Conservation (phyloP, 2,113 vertebrate species). For the Xerus inauris region DNA sequence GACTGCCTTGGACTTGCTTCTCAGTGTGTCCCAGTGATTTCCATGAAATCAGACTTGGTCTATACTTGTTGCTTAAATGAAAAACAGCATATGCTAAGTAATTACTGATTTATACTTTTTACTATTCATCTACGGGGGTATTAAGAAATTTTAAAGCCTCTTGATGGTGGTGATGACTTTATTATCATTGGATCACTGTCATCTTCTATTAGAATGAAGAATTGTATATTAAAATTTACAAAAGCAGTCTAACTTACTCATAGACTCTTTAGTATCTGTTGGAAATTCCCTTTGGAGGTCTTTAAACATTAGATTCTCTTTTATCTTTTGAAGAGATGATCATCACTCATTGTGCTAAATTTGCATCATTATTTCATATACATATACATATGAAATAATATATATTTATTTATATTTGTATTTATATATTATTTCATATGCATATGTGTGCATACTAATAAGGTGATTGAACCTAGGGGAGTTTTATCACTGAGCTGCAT, state of each 20-base stretch:
- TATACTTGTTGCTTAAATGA: background rate
- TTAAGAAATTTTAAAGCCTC: background rate
- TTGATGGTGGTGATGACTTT: background rate
- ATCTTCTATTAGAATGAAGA: conserved; percentile 43
- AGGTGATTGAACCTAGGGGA: too few species aligned
- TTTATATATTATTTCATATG: conserved; percentile 27
- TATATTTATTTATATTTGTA: too few species aligned
- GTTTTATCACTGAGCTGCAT: too few species aligned
- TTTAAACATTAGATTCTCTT: conserved; percentile 32
- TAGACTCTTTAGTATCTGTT: background rate
- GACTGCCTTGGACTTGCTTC: background rate
- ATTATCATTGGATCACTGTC: conserved; percentile 22
- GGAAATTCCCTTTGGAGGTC: conserved; percentile 42
- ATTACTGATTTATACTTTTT: background rate
- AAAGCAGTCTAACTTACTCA: conserved; percentile 11
- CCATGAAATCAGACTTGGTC: background rate
- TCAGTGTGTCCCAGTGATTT: background rate
- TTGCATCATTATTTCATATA: background rate
- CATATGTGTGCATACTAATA: too few species aligned
- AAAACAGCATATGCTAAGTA: background rate
- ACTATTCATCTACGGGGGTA: background rate
- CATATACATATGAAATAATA: too few species aligned
- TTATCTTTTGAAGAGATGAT: conserved; percentile 25
- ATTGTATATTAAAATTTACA: background rate
- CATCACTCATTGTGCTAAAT: background rate